These are phyloP conservation scores for Dusona sp. DNA, from an alignment of 2,888 invertebrate species.

Conservation along the genomic window DNA sequence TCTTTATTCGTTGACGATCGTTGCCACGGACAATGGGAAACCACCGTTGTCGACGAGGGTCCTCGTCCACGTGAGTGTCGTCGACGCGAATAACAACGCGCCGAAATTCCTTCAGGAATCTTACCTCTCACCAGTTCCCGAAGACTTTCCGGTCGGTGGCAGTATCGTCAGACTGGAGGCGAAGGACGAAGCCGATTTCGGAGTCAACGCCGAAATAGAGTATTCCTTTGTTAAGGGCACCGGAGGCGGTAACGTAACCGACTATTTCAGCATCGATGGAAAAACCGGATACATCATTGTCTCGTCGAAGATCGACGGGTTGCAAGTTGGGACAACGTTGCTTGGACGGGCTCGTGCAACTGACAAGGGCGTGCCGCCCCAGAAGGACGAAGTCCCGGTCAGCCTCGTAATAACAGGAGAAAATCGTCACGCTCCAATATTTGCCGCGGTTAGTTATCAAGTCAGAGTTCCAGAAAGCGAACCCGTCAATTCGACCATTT, in stretches of 20 bases:
- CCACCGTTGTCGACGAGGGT: conserved; percentile 97
- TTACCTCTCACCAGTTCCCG: conserved; percentile 93
- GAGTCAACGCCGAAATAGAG: conserved; percentile 95
- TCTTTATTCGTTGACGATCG: conserved; percentile 93
- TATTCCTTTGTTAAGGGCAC: conserved; percentile 92
- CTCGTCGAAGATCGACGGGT: conserved; percentile 87
- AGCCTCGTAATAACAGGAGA: conserved; percentile 93
- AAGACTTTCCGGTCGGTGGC: conserved; percentile 90
- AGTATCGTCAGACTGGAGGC: conserved; percentile 91
- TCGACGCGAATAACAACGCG: conserved; percentile 96
- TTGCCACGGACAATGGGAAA: conserved; percentile 97
- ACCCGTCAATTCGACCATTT: conserved; percentile 93
- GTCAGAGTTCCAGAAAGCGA: conserved; percentile 97
- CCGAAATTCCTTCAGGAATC: conserved; percentile 92
- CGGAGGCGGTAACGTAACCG: conserved; percentile 92
- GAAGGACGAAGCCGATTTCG: conserved; percentile 92
- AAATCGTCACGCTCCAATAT: conserved; percentile 92
- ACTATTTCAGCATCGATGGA: conserved; percentile 90
- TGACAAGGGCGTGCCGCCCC: conserved; percentile 95
- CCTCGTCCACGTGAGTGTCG: conserved; percentile 93
- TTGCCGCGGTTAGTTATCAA: conserved; percentile 93
- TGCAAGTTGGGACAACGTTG: conserved; percentile 87
- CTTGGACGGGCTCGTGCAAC: conserved; percentile 89
- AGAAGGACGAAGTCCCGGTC: conserved; percentile 91
- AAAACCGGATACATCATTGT: conserved; percentile 93